phyloP scores from a whole-genome alignment of 2,113 vertebrate species.

The Phoenicopterus ruber region DNA sequence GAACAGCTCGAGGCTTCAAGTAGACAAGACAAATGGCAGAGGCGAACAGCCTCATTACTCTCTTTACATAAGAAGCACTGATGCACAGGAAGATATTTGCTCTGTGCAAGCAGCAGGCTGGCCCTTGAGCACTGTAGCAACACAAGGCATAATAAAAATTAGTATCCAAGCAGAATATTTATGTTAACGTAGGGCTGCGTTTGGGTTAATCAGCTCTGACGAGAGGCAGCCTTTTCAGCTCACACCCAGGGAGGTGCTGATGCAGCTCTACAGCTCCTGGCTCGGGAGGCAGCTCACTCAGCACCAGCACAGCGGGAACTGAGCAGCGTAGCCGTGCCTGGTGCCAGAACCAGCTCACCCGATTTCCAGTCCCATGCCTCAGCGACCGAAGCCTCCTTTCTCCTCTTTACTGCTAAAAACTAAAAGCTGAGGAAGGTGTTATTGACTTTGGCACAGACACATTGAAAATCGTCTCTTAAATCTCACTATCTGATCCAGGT shows the following conservation, averaged over 20 bases:
- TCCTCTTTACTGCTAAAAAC: background rate
- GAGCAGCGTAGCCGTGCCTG: rapidly evolving
- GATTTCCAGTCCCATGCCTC: background rate
- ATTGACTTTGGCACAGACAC: background rate
- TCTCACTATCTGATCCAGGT: background rate
- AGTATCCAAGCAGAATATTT: background rate
- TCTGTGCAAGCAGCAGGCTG: background rate
- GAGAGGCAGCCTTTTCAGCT: background rate
- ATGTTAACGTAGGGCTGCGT: background rate
- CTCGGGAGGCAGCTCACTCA: background rate
- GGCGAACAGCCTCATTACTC: background rate
- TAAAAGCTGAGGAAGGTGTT: background rate
- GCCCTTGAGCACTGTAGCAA: background rate
- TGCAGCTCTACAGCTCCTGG: background rate
- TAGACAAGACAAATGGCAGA: background rate
- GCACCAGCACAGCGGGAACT: background rate
- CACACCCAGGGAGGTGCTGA: slow-evolving; percentile 30
- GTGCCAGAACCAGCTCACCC: background rate
- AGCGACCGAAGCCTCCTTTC: background rate
- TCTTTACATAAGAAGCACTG: background rate
- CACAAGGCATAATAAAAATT: background rate
- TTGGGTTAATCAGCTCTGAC: slow-evolving; percentile 1
- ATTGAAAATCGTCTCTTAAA: background rate
- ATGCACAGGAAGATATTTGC: background rate
- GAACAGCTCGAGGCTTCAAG: background rate